phyloP scores from a whole-genome alignment of 2,113 vertebrate species.

The Dolichotis patagonum region DNA sequence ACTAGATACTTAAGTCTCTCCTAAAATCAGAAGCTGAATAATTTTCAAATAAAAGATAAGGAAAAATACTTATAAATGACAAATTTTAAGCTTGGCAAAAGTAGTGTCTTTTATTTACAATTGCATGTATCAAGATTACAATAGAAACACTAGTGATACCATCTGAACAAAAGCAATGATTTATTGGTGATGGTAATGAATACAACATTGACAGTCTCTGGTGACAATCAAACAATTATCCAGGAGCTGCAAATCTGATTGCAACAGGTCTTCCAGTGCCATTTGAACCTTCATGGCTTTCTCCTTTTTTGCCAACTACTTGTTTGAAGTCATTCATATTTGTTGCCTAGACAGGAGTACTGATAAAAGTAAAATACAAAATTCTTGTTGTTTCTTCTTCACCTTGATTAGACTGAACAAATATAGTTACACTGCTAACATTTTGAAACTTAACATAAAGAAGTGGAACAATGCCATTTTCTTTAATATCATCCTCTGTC shows the following conservation, averaged over 20 bases:
- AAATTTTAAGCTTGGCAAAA: slow-evolving; percentile 90
- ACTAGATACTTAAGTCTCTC: slow-evolving; percentile 11
- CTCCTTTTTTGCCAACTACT: slow-evolving; percentile 98
- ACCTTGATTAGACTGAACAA: slow-evolving; percentile 97
- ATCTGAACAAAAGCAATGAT: slow-evolving; percentile 87
- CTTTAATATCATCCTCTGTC: slow-evolving; percentile 93
- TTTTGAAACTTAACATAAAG: slow-evolving; percentile 99
- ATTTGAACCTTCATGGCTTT: slow-evolving; percentile 92
- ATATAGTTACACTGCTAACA: slow-evolving; percentile 98
- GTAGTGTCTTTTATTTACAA: slow-evolving; percentile 96
- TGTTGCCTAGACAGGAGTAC: slow-evolving; percentile 97
- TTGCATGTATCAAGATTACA: slow-evolving; percentile 87
- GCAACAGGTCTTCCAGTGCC: slow-evolving; percentile 80
- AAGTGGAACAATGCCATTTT: slow-evolving; percentile 93
- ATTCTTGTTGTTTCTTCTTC: slow-evolving; percentile 96
- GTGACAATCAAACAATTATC: slow-evolving; percentile 81
- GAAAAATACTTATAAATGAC: slow-evolving; percentile 70
- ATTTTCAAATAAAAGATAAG: slow-evolving; percentile 52
- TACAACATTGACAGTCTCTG: slow-evolving; percentile 83
- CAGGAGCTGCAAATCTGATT: slow-evolving; percentile 84
- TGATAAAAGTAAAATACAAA: slow-evolving; percentile 97
- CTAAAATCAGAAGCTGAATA: slow-evolving; percentile 50
- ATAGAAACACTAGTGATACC: slow-evolving; percentile 89
- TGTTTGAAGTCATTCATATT: slow-evolving; percentile 99
- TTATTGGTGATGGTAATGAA: slow-evolving; percentile 87